These are phyloP conservation scores for Rallus crepitans DNA, from an alignment of 2,797 vertebrate species.

Conservation along the genomic window DNA sequence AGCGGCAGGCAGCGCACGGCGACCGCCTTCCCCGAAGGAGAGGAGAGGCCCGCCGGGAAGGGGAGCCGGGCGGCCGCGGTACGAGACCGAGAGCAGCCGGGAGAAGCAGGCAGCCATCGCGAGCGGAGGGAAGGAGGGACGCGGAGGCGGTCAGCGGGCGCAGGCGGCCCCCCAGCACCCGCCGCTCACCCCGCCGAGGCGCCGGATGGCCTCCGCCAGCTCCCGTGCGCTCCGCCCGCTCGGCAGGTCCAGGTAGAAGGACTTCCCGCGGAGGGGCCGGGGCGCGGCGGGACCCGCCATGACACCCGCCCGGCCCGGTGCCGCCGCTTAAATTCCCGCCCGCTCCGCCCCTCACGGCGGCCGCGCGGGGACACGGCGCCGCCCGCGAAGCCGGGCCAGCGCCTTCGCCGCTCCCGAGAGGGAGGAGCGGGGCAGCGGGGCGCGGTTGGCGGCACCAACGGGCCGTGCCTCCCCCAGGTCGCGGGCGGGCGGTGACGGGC, in stretches of 20 bases:
- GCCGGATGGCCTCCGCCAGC: constrained; percentile 80
- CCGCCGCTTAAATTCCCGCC: neutral
- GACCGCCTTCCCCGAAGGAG: too few species aligned
- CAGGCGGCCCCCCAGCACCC: too few species aligned
- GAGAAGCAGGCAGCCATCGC: too few species aligned
- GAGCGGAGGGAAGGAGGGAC: too few species aligned
- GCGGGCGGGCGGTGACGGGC: too few species aligned
- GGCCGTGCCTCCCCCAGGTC: accelerated
- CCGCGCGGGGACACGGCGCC: neutral
- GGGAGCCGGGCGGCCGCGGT: too few species aligned
- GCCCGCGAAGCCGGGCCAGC: too few species aligned
- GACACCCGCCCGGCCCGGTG: accelerated
- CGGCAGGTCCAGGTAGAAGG: constrained; percentile 88
- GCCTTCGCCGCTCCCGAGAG: neutral
- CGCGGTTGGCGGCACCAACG: accelerated
- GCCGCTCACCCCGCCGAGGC: constrained; percentile 86
- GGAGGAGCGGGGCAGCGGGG: too few species aligned
- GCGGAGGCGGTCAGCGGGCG: too few species aligned
- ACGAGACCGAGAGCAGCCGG: too few species aligned
- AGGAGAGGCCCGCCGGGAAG: too few species aligned
- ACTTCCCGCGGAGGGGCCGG: constrained; percentile 83
- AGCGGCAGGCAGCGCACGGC: too few species aligned
- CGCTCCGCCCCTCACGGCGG: neutral
- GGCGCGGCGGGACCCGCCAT: neutral
- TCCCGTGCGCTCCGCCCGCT: constrained; percentile 78